These are phyloP conservation scores for Scomber japonicus DNA, from an alignment of 2,113 vertebrate species.

Conservation along the genomic window DNA sequence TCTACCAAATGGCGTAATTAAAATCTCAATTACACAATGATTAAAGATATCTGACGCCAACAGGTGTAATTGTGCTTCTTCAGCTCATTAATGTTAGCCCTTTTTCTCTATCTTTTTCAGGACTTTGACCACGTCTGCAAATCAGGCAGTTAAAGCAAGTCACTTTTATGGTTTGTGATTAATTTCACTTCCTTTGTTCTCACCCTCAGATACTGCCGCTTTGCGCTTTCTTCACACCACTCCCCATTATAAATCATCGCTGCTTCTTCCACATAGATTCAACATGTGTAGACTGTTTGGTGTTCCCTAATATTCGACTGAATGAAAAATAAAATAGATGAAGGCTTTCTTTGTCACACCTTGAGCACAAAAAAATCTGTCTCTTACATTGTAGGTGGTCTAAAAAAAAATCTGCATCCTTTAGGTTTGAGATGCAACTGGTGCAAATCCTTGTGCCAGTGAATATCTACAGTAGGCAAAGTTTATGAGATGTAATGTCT, in stretches of 20 bases:
- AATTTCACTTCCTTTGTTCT: constrained; percentile 14
- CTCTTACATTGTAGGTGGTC: background rate
- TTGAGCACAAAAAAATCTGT: background rate
- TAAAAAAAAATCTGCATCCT: constrained; percentile 1
- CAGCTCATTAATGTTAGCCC: constrained; percentile 22
- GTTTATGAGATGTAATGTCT: background rate
- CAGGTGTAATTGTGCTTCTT: constrained; percentile 44
- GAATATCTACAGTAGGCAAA: constrained; percentile 15
- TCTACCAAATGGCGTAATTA: constrained; percentile 38
- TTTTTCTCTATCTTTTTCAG: background rate
- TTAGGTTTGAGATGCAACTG: background rate
- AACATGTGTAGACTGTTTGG: background rate
- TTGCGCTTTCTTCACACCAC: background rate
- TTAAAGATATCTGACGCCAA: constrained; percentile 48
- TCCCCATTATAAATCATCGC: background rate
- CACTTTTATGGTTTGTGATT: constrained; percentile 20
- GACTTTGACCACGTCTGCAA: constrained; percentile 5
- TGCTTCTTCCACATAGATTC: constrained; percentile 2
- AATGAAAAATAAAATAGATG: background rate
- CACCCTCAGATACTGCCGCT: background rate
- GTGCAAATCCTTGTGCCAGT: constrained; percentile 6
- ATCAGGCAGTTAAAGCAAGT: constrained; percentile 7
- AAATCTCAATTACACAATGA: constrained; percentile 43
- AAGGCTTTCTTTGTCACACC: background rate
- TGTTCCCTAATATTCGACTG: constrained; percentile 31